Conservation (phyloP, 2,113 vertebrate genomes). For the Lathamus discolor region DNA sequence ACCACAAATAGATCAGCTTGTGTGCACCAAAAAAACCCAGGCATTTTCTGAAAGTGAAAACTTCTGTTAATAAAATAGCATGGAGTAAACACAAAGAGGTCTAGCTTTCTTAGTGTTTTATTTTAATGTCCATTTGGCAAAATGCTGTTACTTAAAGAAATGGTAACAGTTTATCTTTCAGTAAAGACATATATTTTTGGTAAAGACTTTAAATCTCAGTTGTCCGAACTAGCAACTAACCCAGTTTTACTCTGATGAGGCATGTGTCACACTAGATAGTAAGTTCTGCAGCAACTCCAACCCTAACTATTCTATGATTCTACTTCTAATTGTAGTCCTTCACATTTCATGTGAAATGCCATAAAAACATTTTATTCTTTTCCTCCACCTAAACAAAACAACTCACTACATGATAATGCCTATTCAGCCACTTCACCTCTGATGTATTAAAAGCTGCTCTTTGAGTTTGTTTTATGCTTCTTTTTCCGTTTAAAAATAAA, state of each 20-base stretch:
- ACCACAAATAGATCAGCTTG: neutral
- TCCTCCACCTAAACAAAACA: neutral
- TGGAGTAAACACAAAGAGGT: neutral
- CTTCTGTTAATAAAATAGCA: neutral
- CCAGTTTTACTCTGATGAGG: neutral
- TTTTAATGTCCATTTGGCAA: neutral
- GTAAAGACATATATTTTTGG: neutral
- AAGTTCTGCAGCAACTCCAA: neutral
- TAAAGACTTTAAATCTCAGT: neutral
- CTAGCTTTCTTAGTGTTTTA: neutral
- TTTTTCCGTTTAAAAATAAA: neutral
- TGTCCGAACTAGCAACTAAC: neutral
- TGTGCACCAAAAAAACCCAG: neutral
- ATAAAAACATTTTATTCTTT: neutral
- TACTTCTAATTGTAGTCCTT: neutral
- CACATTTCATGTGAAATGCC: neutral
- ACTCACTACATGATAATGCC: neutral
- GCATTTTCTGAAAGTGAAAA: neutral
- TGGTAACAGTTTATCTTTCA: neutral
- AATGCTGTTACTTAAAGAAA: neutral
- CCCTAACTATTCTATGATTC: no score
- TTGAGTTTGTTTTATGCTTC: neutral
- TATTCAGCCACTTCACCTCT: neutral
- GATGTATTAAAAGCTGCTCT: neutral
- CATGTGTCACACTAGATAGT: fast-evolving